Conservation (phyloP, 2,113 vertebrate species). For the Coreoperca whiteheadi region DNA sequence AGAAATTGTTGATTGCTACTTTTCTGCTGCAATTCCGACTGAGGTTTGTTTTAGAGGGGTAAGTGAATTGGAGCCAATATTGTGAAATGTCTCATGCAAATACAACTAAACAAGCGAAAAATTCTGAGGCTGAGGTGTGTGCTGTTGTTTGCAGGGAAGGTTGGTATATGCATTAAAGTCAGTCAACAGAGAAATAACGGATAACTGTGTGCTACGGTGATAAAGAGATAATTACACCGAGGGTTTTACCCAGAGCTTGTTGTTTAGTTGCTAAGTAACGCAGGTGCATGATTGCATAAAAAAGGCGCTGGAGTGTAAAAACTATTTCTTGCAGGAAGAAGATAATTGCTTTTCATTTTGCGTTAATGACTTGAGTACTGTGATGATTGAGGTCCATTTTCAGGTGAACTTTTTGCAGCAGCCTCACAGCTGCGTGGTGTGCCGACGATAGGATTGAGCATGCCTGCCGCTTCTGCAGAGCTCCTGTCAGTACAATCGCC, state of each 20-base stretch:
- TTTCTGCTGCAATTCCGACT: background rate
- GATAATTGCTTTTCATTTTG: slow-evolving; percentile 66
- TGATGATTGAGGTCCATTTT: slow-evolving; percentile 45
- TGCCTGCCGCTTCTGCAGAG: slow-evolving; percentile 3
- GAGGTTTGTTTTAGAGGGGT: background rate
- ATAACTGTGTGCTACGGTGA: slow-evolving; percentile 39
- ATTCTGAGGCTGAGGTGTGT: background rate
- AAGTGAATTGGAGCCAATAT: slow-evolving; percentile 17
- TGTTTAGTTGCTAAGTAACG: slow-evolving; percentile 69
- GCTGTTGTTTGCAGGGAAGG: slow-evolving; percentile 8
- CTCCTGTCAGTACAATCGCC: slow-evolving; percentile 43
- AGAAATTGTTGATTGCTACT: slow-evolving; percentile 17
- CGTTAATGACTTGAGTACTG: slow-evolving; percentile 51
- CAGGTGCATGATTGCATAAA: slow-evolving; percentile 67
- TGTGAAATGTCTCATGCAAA: slow-evolving; percentile 10
- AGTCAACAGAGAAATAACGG: slow-evolving; percentile 51
- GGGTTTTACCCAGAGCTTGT: slow-evolving; percentile 55
- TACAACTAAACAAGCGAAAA: background rate
- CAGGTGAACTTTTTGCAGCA: slow-evolving; percentile 27
- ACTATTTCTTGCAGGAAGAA: slow-evolving; percentile 51
- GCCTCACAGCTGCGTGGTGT: slow-evolving; percentile 1
- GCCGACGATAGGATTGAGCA: background rate
- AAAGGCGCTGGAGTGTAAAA: slow-evolving; percentile 46
- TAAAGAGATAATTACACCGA: slow-evolving; percentile 70
- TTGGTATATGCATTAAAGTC: slow-evolving; percentile 25